Conservation (phyloP, 2,797 vertebrate genomes). For the Hemitrygon akajei region DNA sequence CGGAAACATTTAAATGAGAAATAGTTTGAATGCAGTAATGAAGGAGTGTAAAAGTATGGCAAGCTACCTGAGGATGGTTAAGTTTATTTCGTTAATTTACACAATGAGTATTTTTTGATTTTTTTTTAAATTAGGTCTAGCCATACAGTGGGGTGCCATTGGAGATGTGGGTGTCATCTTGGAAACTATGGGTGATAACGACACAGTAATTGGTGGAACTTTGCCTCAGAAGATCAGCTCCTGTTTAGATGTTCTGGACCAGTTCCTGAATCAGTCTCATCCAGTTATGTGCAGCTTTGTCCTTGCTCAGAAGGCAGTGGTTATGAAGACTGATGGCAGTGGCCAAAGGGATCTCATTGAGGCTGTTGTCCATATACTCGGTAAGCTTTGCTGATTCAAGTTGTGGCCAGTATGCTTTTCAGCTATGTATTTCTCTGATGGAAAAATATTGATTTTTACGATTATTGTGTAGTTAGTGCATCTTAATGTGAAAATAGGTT, state of each 20-base stretch:
- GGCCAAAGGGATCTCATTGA: slow-evolving; percentile 69
- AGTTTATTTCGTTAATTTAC: too few species aligned
- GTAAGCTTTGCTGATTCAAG: slow-evolving; percentile 54
- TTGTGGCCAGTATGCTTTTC: too few species aligned
- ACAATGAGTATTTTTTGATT: neutral
- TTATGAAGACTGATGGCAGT: slow-evolving; percentile 51
- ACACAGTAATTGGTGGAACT: slow-evolving; percentile 76
- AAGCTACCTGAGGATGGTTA: neutral
- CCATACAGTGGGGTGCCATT: slow-evolving; percentile 90
- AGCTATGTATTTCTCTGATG: neutral
- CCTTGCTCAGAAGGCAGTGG: slow-evolving; percentile 69
- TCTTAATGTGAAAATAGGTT: neutral
- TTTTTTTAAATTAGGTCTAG: slow-evolving; percentile 62
- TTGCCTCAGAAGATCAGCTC: slow-evolving; percentile 82
- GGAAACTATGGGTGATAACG: slow-evolving; percentile 74
- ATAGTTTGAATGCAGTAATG: neutral
- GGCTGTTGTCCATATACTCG: slow-evolving; percentile 83
- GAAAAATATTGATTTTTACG: too few species aligned
- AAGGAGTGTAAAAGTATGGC: neutral
- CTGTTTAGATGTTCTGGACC: slow-evolving; percentile 84
- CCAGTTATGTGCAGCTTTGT: slow-evolving; percentile 89
- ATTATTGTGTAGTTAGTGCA: neutral
- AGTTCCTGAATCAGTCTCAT: slow-evolving; percentile 72
- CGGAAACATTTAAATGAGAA: too few species aligned
- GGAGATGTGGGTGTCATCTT: slow-evolving; percentile 86